phyloP scores from a whole-genome alignment of 1,140 invertebrate species.

The Halesus radiatus region DNA sequence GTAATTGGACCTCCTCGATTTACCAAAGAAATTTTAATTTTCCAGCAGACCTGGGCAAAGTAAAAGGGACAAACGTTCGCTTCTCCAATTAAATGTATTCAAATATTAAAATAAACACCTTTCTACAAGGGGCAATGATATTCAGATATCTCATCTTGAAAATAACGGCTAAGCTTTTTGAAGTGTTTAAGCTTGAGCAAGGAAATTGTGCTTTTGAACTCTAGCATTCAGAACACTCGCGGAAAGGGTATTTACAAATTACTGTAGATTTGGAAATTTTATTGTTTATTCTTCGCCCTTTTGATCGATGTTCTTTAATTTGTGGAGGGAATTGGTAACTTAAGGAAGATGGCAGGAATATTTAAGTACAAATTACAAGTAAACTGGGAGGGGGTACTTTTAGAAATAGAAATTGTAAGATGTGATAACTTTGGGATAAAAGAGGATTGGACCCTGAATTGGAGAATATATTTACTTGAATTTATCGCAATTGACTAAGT shows the following conservation, averaged over 20 bases:
- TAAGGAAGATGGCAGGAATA: background rate
- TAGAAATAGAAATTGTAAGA: background rate
- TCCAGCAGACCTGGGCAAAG: background rate
- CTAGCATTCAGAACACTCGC: background rate
- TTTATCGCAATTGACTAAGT: background rate
- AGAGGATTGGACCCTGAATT: background rate
- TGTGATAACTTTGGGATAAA: constrained; percentile 24
- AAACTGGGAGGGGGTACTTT: background rate
- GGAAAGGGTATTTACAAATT: background rate
- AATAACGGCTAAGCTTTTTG: background rate
- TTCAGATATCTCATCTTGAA: background rate
- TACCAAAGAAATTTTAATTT: background rate
- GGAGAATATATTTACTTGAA: constrained; percentile 5
- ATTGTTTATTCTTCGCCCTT: background rate
- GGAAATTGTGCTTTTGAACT: background rate
- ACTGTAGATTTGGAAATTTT: background rate
- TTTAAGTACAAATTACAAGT: constrained; percentile 31
- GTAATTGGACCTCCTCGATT: constrained; percentile 20
- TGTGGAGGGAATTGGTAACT: background rate
- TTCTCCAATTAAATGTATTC: background rate
- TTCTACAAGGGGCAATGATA: background rate
- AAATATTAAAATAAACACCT: too few species aligned
- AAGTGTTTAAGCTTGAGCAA: background rate
- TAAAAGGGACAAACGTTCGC: background rate
- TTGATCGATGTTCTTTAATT: background rate